phyloP scores from a whole-genome alignment of 2,797 vertebrate species.

The Enoplosus armatus region DNA sequence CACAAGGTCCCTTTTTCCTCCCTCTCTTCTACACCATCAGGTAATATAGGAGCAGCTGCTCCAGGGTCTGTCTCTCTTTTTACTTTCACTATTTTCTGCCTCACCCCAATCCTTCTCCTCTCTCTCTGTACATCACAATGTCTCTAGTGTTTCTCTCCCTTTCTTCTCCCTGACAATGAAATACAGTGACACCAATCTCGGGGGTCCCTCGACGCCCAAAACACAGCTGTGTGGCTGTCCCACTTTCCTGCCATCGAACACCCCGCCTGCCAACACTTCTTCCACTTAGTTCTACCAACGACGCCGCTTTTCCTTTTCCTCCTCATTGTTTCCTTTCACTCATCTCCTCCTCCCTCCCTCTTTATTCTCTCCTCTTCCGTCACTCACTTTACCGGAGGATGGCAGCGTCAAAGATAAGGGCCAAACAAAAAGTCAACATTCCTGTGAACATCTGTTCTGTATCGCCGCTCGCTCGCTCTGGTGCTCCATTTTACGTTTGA shows the following conservation, averaged over 20 bases:
- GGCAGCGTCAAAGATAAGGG: constrained; percentile 78
- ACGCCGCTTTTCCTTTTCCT: constrained; percentile 53
- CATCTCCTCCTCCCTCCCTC: constrained; percentile 39
- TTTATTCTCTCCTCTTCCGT: constrained; percentile 59
- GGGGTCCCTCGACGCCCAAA: constrained; percentile 79
- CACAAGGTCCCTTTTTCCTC: constrained; percentile 22
- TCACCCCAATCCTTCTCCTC: constrained; percentile 34
- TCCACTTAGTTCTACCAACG: constrained; percentile 74
- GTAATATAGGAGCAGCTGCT: constrained; percentile 70
- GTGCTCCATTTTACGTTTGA: constrained; percentile 82
- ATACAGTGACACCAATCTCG: constrained; percentile 85
- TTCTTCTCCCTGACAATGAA: constrained; percentile 81
- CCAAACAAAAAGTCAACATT: constrained; percentile 81
- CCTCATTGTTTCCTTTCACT: constrained; percentile 42
- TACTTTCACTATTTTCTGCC: constrained; percentile 28
- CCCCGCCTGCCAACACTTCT: constrained; percentile 71
- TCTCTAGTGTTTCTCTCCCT: constrained; percentile 64
- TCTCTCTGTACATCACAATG: constrained; percentile 50
- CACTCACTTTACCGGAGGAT: constrained; percentile 75
- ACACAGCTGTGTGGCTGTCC: constrained; percentile 87
- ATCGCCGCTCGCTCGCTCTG: constrained; percentile 70
- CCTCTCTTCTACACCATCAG: constrained; percentile 47
- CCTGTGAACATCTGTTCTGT: constrained; percentile 83
- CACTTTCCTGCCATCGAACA: constrained; percentile 81
- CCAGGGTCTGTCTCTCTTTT: constrained; percentile 48